Conservation (phyloP, 2,797 vertebrate species). For the Gila robusta region DNA sequence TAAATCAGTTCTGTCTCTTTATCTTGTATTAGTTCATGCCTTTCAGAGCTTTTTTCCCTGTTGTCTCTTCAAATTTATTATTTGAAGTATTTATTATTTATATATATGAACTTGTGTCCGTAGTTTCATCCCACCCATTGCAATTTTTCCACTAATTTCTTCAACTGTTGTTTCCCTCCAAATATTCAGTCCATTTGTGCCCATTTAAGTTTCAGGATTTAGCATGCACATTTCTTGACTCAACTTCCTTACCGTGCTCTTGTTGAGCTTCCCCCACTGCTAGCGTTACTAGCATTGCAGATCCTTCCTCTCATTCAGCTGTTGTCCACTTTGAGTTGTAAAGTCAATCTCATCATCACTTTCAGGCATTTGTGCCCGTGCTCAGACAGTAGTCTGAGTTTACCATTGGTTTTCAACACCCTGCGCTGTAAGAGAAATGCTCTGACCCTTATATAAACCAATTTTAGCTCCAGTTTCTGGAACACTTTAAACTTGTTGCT, state of each 20-base stretch:
- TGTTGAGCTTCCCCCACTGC: constrained; percentile 6
- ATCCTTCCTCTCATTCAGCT: constrained; percentile 7
- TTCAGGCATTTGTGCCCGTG: not conserved
- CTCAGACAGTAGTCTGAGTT: constrained; percentile 24
- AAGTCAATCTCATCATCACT: not conserved
- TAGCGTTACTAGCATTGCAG: not conserved
- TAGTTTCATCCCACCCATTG: not conserved
- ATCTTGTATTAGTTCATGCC: not conserved
- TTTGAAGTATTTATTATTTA: no score
- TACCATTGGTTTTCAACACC: not conserved
- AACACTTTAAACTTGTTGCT: not conserved
- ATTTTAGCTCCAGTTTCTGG: not conserved
- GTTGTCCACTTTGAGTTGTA: not conserved
- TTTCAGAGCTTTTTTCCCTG: not conserved
- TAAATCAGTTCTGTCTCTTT: not conserved
- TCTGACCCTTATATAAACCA: constrained; percentile 21
- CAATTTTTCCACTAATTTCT: not conserved
- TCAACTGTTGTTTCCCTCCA: not conserved
- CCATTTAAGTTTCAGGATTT: not conserved
- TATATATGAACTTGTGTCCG: not conserved
- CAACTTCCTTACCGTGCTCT: not conserved
- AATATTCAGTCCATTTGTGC: not conserved
- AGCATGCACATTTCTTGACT: not conserved
- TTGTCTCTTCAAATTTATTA: not conserved
- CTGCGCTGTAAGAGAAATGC: not conserved